These are phyloP conservation scores for Athalia cordata DNA, from an alignment of 2,888 invertebrate genomes.

Conservation along the genomic window DNA sequence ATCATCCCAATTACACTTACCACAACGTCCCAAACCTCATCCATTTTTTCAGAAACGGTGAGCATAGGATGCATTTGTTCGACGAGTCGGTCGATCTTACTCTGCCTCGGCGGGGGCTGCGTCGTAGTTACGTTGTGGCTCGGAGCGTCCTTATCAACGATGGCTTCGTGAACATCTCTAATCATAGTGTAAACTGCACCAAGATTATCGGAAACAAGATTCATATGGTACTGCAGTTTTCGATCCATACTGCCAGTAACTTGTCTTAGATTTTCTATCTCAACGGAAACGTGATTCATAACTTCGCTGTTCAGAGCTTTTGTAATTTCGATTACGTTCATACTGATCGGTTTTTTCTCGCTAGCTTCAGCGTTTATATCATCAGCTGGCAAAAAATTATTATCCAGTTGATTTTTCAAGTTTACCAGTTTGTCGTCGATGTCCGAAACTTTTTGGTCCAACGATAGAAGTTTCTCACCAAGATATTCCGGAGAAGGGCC, in stretches of 20 bases:
- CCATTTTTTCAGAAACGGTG: constrained; percentile 92
- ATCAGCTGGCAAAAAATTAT: constrained; percentile 85
- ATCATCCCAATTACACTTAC: constrained; percentile 65
- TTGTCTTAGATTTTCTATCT: constrained; percentile 85
- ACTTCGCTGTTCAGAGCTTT: constrained; percentile 89
- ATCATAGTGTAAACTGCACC: constrained; percentile 87
- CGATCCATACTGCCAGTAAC: constrained; percentile 87
- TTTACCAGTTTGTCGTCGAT: constrained; percentile 87
- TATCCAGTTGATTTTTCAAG: constrained; percentile 88
- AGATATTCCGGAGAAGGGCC: constrained; percentile 62
- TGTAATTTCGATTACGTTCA: constrained; percentile 88
- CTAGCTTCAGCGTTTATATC: constrained; percentile 92
- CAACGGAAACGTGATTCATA: constrained; percentile 87
- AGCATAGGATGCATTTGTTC: constrained; percentile 90
- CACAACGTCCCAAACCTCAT: constrained; percentile 93
- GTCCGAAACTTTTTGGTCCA: constrained; percentile 89
- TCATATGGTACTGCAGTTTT: constrained; percentile 89
- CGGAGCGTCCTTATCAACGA: constrained; percentile 83
- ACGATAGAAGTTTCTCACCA: constrained; percentile 77
- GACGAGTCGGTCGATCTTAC: constrained; percentile 87
- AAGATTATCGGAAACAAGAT: constrained; percentile 87
- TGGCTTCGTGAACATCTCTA: constrained; percentile 88
- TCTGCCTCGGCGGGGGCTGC: constrained; percentile 80
- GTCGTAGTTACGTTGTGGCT: constrained; percentile 76
- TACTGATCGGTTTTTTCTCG: constrained; percentile 89